Base-by-base conservation (phyloP, 1,140 invertebrate genomes). In the Teleopsis dalmanni region DNA sequence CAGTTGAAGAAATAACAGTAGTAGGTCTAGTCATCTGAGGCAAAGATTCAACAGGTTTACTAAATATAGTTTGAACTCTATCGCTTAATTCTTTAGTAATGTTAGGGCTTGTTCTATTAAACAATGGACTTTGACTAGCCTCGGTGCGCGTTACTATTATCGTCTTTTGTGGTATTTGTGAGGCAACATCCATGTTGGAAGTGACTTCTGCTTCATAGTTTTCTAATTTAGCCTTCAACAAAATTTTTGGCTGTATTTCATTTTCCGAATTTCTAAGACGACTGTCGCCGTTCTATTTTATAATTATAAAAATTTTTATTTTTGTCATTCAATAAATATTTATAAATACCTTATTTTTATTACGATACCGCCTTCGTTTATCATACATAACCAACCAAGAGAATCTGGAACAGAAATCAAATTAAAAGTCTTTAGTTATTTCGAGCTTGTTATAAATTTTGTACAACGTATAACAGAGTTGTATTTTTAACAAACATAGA, bases 11-110 rank as follows among this genome's bases (percentile, higher is more conserved):
- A 3, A 64, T 47, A 4, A 67, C 44, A 0, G 56, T 48, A 13
- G 50, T 55, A 13, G 67, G 55, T 1, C 62, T 55, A 7, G 52
- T 60, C 66, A 70, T 70, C 16, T 57, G 57, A 10, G 53, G 53
- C 16, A 48, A 26, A 2, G 45, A 43, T 13, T 50, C 43, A n/a
- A 48, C 26, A 26, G 44, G 14, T 13, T 11, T 42, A 4, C 2
- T 19, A 7, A 21, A 37, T 36, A 35, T 14, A 23, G 3, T 22
- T 5, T 47, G 18, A 42, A 14, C 13, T 25, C 14, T 48, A 26
- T 35, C 23, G 35, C 50, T 53, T 4, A 5, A 10, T n/a, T 44
- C 36, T 18, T 29, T 25, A 27, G 26, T 54, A 23, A 22, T 49
- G 27, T 16, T 33, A 5, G 45, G 47, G 13, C 50, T 40, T 2